Evolutionary conservation across 2,888 invertebrate species (phyloP).

Genomic region (Ceratothoa steindachneri): DNA sequence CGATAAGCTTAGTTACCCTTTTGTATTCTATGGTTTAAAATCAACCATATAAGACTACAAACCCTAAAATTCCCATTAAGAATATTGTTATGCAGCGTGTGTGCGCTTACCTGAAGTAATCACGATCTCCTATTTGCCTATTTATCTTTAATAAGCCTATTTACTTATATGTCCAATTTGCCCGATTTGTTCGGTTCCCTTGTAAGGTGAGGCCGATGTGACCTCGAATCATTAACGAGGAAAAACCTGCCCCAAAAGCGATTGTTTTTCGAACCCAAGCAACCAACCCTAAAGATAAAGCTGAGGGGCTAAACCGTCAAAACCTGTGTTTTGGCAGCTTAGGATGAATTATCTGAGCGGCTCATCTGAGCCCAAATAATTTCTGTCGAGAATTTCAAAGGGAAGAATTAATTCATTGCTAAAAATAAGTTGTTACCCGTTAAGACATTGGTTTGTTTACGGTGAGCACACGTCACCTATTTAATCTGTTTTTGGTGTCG

Average conservation of each 20-base stretch:
- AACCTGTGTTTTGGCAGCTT: not conserved
- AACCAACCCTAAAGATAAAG: not conserved
- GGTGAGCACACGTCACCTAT: too few relatives aligned
- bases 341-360: not conserved
- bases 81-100: too few relatives aligned
- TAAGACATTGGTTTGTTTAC: not conserved
- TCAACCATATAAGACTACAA: too few relatives aligned
- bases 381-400: not conserved
- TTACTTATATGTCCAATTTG: too few relatives aligned
- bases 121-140: not conserved
- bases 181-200: not conserved
- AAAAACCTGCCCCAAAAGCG: not conserved
- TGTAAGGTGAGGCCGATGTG: not conserved
- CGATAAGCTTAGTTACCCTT: too few relatives aligned
- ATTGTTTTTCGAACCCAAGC: not conserved
- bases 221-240: not conserved
- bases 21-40: too few relatives aligned
- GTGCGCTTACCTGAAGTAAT: not conserved
- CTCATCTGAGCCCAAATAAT: not conserved
- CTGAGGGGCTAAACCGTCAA: not conserved
- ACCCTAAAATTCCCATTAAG: too few relatives aligned
- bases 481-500: too few relatives aligned
- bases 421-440: not conserved
- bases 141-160: not conserved
- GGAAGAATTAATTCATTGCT: not conserved